phyloP scores from a whole-genome alignment of 2,797 vertebrate genomes.

The Hapalemur alaotrensis region DNA sequence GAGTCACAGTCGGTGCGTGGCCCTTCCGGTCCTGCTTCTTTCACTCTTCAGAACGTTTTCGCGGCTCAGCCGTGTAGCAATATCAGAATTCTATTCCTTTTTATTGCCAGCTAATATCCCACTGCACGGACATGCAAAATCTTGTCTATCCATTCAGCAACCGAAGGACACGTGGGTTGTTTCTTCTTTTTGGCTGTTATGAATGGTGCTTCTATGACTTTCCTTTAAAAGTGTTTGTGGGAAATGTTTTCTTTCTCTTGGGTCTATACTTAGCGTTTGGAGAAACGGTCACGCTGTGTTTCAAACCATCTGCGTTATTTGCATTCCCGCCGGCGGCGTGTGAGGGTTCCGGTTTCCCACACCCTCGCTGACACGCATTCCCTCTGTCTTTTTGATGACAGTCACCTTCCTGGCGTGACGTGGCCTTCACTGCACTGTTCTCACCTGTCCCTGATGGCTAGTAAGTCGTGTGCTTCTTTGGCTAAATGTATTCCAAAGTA shows the following conservation, averaged over 20 bases:
- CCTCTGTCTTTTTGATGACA: no score
- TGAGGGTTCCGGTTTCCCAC: background rate
- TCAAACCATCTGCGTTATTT: background rate
- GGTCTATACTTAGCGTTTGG: background rate
- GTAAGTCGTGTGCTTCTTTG: background rate
- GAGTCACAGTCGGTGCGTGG: rapidly evolving
- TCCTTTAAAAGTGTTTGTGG: background rate
- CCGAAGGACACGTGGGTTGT: background rate
- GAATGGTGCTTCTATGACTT: background rate
- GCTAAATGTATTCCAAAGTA: background rate
- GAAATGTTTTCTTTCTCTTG: background rate
- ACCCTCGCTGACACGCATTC: no score
- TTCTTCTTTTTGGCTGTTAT: background rate
- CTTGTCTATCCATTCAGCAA: background rate
- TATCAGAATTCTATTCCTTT: background rate
- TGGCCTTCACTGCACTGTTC: background rate
- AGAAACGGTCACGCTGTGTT: background rate
- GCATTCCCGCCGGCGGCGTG: background rate
- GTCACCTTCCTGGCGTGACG: background rate
- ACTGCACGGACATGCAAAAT: background rate
- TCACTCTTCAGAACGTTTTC: rapidly evolving
- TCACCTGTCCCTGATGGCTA: background rate
- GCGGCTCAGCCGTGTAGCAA: rapidly evolving
- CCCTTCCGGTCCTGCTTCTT: background rate
- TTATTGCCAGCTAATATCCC: background rate